Evolutionary conservation across 2,113 vertebrate species (phyloP).

Genomic region (Benitochromis conjunctus): DNA sequence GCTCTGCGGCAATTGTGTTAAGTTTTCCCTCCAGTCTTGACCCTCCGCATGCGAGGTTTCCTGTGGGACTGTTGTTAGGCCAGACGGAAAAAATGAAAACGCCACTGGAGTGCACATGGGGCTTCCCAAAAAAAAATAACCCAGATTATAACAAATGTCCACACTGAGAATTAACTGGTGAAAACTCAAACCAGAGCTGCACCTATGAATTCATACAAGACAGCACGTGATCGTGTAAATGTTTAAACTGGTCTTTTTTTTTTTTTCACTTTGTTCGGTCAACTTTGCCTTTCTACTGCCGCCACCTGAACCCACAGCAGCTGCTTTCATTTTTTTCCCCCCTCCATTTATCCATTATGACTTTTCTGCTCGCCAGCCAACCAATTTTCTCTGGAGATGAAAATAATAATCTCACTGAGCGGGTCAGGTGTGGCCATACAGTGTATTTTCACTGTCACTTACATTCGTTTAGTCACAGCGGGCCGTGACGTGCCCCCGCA

Average conservation of each 20-base stretch:
- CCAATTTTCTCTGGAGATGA: not conserved
- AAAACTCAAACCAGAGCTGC: not conserved
- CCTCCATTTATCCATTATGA: not conserved
- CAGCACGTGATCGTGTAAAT: not conserved
- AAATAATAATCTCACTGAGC: not conserved
- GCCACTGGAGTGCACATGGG: slow-evolving; percentile 38
- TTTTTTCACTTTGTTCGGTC: not conserved
- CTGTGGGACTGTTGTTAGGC: slow-evolving; percentile 47
- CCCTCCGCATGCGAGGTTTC: slow-evolving; percentile 29
- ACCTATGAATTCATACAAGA: not conserved
- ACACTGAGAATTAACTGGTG: slow-evolving; percentile 21
- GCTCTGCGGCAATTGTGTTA: slow-evolving; percentile 10
- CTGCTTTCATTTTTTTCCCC: not conserved
- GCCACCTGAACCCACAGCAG: not conserved
- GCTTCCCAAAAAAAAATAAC: not conserved
- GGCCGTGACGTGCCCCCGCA: not conserved
- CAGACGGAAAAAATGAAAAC: slow-evolving; percentile 54
- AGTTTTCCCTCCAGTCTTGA: slow-evolving; percentile 34
- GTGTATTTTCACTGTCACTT: not conserved
- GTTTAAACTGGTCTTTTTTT: not conserved
- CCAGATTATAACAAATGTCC: slow-evolving; percentile 33
- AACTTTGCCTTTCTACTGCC: not conserved
- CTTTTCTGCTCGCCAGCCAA: not conserved
- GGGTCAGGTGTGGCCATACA: not conserved
- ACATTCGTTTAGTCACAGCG: not conserved